phyloP scores from a whole-genome alignment of 2,797 vertebrate species.

The Rachycentron canadum region DNA sequence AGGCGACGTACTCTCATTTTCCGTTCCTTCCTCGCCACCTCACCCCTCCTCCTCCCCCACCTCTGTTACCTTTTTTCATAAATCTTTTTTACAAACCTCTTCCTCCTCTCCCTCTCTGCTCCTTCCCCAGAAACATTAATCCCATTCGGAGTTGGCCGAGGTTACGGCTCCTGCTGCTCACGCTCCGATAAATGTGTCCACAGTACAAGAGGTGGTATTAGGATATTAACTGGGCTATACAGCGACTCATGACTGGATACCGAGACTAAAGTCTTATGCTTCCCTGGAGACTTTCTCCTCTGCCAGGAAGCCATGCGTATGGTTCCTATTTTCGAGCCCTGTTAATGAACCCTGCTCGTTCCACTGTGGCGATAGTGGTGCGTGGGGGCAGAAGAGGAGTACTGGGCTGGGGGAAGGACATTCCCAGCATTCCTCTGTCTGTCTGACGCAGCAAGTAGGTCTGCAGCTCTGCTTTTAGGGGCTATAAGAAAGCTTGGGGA shows the following conservation, averaged over 20 bases:
- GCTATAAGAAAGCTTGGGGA: background rate
- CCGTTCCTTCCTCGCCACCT: conserved; percentile 24
- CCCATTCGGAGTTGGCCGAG: conserved; percentile 47
- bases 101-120: background rate
- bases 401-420: conserved; percentile 64
- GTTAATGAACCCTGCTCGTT: conserved; percentile 67
- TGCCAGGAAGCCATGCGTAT: conserved; percentile 68
- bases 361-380: conserved; percentile 50
- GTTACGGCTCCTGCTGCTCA: conserved; percentile 45
- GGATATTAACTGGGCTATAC: conserved; percentile 44
- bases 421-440: conserved; percentile 82
- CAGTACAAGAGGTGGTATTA: conserved; percentile 35
- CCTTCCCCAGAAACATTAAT: conserved; percentile 59
- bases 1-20: conserved; percentile 62
- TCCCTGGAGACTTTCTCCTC: conserved; percentile 42
- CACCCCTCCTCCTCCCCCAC: conserved; percentile 8
- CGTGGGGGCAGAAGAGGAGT: conserved; percentile 44
- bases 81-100: conserved; percentile 59
- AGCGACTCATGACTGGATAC: conserved; percentile 33
- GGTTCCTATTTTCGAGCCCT: conserved; percentile 74
- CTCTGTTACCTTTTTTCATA: conserved; percentile 45
- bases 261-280: conserved; percentile 38
- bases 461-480: conserved; percentile 44
- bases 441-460: conserved; percentile 72
- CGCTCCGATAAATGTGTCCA: conserved; percentile 38